Evolutionary conservation across 2,797 vertebrate genomes (phyloP), one percentile per base, ranked within the genome.

Genomic region (Triplophysa bombifrons): DNA sequence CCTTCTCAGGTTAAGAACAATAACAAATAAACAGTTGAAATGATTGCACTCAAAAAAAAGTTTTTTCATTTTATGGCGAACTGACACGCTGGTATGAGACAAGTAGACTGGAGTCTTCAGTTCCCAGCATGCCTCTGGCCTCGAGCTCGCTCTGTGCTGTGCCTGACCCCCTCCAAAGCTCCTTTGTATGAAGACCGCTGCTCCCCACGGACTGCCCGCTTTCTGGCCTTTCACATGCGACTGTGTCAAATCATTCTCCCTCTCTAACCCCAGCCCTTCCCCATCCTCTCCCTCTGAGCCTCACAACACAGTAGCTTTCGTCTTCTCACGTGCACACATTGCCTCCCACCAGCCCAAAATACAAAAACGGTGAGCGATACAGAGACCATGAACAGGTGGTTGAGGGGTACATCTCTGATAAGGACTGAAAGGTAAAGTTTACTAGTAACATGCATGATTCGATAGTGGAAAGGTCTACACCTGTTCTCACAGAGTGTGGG

Each of bases 171-270:
- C 90, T 89, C 88, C 87, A 69, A 53, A 51, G 84, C 86, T 82
- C 89, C 86, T 92, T 94, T 93, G 92, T 93, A 88, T 84, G 86
- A 48, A 80, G 91, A 90, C 88, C 85, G 58, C 81, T 86, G 89
- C 91, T 91, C 91, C 90, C 90, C 86, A 90, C 84, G 85, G 91
- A 89, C 91, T 90, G 89, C 83, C 87, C 78, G 81, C 89, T 92
- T 90, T 90, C 89, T 88, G 89, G 90, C 89, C 90, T 93, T 93
- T 94, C 92, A 93, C 89, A 91, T 90, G 90, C 85, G 87, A 94
- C 92, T 94, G 93, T 93, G 92, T 94, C 91, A 91, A 94, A 93
- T 94, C 91, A 91, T 82, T 87, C 85, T 88, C 87, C 85, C 85
- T 8, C 80, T 85, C 75, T 83, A 88, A 86, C 83, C 82, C 84